These are phyloP conservation scores for Mamestra configurata DNA, from an alignment of 1,140 invertebrate genomes.

Conservation along the genomic window DNA sequence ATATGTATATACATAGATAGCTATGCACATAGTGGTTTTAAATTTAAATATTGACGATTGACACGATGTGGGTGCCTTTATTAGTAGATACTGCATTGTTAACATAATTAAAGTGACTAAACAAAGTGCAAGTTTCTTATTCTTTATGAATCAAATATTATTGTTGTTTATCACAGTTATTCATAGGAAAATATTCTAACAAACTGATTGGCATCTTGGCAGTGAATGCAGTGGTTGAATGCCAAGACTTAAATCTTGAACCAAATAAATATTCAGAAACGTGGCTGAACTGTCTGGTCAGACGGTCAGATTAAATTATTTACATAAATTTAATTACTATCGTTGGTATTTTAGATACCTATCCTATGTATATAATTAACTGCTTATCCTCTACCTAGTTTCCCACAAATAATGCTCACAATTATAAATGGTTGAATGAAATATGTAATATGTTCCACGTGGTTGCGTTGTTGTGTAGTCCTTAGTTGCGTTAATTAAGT, in stretches of 20 bases:
- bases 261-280: not conserved
- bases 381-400: not conserved
- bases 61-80: not conserved
- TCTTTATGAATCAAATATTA: constrained; percentile 34
- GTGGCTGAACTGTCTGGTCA: not conserved
- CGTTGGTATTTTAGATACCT: not conserved
- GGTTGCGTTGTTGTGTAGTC: not conserved
- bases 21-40: not conserved
- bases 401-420: not conserved
- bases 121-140: constrained; percentile 5
- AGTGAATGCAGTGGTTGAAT: not conserved
- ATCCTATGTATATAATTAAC: not conserved
- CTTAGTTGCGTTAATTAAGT: not conserved
- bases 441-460: not conserved
- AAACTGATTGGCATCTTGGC: constrained; percentile 10
- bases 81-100: not conserved
- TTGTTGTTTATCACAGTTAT: constrained; percentile 32
- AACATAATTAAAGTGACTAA: constrained; percentile 21
- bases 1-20: not conserved
- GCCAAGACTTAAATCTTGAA: constrained; percentile 4
- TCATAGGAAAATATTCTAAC: constrained; percentile 18
- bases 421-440: not conserved
- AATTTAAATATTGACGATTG: constrained; percentile 3
- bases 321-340: not conserved
- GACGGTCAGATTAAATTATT: not conserved